Evolutionary conservation across 1,140 invertebrate genomes (phyloP).

Genomic region (Aphidius gifuensis): DNA sequence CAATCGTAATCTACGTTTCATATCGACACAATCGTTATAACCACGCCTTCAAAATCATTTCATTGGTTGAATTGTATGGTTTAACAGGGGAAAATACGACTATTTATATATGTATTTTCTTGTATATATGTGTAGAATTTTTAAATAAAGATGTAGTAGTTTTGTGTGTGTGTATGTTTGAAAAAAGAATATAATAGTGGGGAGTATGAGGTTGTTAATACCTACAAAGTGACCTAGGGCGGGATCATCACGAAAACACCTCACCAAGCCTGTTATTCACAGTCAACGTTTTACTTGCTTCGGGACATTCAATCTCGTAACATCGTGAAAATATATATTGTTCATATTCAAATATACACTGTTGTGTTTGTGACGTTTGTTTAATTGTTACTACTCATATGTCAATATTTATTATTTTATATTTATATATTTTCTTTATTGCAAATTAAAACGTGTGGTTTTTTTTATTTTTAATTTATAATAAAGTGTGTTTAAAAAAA

Average conservation of each 20-base stretch:
- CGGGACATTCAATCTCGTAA: conserved; percentile 12
- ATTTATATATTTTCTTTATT: no score
- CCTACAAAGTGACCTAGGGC: conserved; percentile 9
- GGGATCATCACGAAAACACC: conserved; percentile 7
- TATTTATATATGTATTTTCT: no score
- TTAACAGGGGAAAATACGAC: background rate
- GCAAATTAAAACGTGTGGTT: no score
- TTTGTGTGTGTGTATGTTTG: no score
- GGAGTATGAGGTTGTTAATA: background rate
- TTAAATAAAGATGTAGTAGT: no score
- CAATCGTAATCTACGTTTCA: conserved; percentile 15
- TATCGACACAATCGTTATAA: conserved; percentile 8
- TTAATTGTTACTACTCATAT: no score
- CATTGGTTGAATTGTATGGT: conserved; percentile 17
- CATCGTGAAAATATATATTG: background rate
- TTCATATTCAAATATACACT: background rate
- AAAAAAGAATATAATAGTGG: background rate
- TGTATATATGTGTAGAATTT: no score
- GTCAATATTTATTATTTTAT: no score
- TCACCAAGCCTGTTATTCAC: background rate
- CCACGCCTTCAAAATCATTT: conserved; percentile 13
- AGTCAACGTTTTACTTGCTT: conserved; percentile 9
- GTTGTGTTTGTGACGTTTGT: background rate
- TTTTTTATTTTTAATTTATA: no score
- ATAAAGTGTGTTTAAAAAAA: no score